Evolutionary conservation across 2,797 vertebrate genomes (phyloP).

Genomic region (Sebastes elongatus): DNA sequence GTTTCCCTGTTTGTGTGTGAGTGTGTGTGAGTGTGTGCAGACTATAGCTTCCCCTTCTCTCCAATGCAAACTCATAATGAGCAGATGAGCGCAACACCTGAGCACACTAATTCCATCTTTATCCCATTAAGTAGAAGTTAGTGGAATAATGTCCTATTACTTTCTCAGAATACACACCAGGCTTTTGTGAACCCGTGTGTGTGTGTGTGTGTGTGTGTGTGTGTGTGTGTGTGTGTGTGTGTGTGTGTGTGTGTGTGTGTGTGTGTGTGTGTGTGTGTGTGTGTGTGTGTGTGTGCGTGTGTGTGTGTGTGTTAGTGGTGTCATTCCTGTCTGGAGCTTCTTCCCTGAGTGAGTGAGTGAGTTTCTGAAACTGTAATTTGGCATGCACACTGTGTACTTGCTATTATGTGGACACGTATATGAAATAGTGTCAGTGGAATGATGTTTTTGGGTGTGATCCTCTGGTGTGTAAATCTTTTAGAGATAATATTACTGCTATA

Average conservation of each 20-base stretch:
- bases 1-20: conserved; percentile 50
- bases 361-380: background rate
- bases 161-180: conserved; percentile 39
- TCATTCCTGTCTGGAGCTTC: background rate
- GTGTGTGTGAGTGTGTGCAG: conserved; percentile 39
- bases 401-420: background rate
- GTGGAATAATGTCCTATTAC: conserved; percentile 62
- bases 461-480: conserved; percentile 47
- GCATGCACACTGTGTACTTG: background rate
- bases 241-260: background rate
- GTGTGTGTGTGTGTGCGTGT: background rate
- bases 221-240: no score
- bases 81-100: conserved; percentile 74
- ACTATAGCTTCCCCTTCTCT: conserved; percentile 42
- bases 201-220: background rate
- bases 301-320: background rate
- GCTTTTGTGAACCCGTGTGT: background rate
- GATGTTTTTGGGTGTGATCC: conserved; percentile 1
- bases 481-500: conserved; percentile 54
- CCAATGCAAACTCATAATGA: conserved; percentile 58
- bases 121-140: conserved; percentile 66
- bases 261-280: background rate
- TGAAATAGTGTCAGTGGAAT: background rate
- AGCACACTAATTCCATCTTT: conserved; percentile 71
- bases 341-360: background rate